Evolutionary conservation across 2,888 invertebrate species (phyloP), one percentile per base, ranked within the genome.

Genomic region (Ditylenchus weischeri): DNA sequence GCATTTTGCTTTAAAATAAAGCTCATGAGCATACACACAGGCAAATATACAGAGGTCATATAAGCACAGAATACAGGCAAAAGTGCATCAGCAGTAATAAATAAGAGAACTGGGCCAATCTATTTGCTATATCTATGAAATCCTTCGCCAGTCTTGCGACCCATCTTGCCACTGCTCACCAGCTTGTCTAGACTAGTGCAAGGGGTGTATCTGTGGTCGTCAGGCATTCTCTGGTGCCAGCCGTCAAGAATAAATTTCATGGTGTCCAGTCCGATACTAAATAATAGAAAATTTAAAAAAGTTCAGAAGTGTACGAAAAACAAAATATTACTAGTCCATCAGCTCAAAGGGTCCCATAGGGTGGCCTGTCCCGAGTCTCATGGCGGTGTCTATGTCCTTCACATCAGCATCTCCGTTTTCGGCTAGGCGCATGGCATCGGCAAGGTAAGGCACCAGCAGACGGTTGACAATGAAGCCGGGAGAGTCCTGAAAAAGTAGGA

Each of bases 381-480:
- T 91, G 0, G 91, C 92, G 7, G 87, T 89, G 79, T 92, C 92
- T 67, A 93, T 90, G 84, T 92, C 92, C 0, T 89, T 88, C 1
- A 89, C 86, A 23, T 70, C 62, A 3, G 88, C 88, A 79, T 88
- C 88, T 62, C 87, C 87, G 84, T 76, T 57, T 91, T 90, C 84
- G 36, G 76, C 67, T 77, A 79, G 77, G 19, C 78, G 69, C 65
- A 79, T 78, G 21, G 74, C 90, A 84, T 93, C 92, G 76, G 88
- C 87, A 74, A 90, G 86, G 79, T 91, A 91, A 0, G 92, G 92
- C 13, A 91, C 89, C 63, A 93, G 86, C 57, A 93, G 86, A 38
- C 92, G 86, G 84, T 93, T 93, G 43, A 93, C 92, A 69, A 93
- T 90, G 84, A 93, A 93, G 6, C 93, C 93, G 36, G 92, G 91